phyloP scores from a whole-genome alignment of 2,797 vertebrate species.

The Sebastes miniatus region DNA sequence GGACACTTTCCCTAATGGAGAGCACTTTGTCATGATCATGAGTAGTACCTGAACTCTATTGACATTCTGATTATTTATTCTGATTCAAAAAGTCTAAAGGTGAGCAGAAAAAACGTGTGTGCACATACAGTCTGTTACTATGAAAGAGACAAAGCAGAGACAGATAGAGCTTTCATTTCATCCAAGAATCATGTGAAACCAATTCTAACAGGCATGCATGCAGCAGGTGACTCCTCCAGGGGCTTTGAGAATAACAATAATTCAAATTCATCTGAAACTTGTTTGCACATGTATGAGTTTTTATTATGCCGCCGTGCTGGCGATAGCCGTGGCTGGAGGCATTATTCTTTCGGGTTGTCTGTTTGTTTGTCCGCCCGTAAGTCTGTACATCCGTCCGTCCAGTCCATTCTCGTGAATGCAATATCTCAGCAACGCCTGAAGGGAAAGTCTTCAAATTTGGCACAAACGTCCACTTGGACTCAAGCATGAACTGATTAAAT shows the following conservation, averaged over 20 bases:
- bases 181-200: background rate
- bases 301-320: background rate
- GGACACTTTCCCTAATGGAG: constrained; percentile 10
- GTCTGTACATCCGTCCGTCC: too few species aligned
- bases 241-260: background rate
- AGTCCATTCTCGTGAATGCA: too few species aligned
- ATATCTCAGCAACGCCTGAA: too few species aligned
- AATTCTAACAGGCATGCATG: background rate
- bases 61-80: constrained; percentile 2
- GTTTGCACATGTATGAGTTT: background rate
- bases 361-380: too few species aligned
- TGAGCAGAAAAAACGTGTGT: background rate
- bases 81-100: background rate
- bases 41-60: background rate
- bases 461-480: too few species aligned
- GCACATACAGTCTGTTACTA: background rate
- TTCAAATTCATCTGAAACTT: background rate
- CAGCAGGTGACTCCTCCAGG: background rate
- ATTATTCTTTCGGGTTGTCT: too few species aligned
- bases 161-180: background rate
- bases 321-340: too few species aligned
- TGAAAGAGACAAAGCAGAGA: background rate
- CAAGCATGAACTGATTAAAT: too few species aligned
- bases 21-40: background rate
- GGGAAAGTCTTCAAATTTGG: too few species aligned